A percentile compares a stretch with the other conserved stretches of the same genome.
Conservation (phyloP, 2,797 vertebrate genomes). For the Anguilla obscura region DNA sequence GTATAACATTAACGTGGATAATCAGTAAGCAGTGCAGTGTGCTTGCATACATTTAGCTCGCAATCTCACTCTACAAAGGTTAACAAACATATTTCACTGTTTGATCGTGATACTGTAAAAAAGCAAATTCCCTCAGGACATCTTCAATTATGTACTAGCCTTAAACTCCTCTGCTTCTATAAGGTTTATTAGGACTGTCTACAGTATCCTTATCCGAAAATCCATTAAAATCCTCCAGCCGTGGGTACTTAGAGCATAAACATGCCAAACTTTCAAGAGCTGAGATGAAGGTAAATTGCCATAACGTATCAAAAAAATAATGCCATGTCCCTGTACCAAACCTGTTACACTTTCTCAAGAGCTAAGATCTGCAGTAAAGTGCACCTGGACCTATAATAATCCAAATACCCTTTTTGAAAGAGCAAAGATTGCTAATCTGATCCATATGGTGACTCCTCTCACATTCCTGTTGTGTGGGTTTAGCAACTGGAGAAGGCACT, state of each 20-base stretch:
- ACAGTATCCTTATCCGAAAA: constrained; percentile 35
- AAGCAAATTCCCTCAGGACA: constrained; percentile 22
- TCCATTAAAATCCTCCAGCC: constrained; percentile 47
- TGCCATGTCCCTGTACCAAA: not conserved
- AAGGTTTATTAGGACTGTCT: constrained; percentile 35
- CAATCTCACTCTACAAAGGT: not conserved
- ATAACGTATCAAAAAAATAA: constrained; percentile 37
- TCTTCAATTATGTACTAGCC: constrained; percentile 39
- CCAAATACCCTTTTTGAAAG: not conserved
- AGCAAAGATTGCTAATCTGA: not conserved
- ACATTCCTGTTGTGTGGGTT: not conserved
- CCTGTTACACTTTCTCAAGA: constrained; percentile 19
- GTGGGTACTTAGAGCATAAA: constrained; percentile 44
- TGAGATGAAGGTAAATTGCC: constrained; percentile 31
- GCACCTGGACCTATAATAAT: not conserved
- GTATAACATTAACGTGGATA: not conserved
- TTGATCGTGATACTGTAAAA: constrained; percentile 23
- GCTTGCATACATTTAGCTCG: not conserved
- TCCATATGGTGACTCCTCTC: constrained; percentile 4
- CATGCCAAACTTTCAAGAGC: constrained; percentile 33
- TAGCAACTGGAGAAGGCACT: constrained; percentile 15
- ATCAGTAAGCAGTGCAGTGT: not conserved
- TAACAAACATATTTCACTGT: constrained; percentile 34
- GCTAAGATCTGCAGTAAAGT: constrained; percentile 9
- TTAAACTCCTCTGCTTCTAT: constrained; percentile 40